Evolutionary conservation across 2,113 vertebrate species (phyloP).

Genomic region (Octodon degus): DNA sequence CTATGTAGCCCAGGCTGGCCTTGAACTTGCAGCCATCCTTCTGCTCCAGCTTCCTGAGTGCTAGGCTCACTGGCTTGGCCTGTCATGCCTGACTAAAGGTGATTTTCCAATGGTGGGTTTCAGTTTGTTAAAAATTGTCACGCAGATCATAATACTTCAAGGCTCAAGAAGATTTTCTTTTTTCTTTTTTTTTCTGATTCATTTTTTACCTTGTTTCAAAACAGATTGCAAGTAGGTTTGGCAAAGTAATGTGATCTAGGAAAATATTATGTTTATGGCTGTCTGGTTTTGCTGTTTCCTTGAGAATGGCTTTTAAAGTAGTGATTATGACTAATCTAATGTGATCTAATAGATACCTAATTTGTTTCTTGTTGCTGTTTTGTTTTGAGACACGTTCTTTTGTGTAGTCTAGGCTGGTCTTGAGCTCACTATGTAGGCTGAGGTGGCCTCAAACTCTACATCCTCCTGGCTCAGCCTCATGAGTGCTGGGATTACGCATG

Average conservation of each 20-base stretch:
- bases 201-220: slow-evolving; percentile 41
- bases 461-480: neutral
- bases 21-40: neutral
- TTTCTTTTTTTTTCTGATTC: slow-evolving; percentile 19
- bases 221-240: slow-evolving; percentile 29
- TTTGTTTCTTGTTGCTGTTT: neutral
- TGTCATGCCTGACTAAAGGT: neutral
- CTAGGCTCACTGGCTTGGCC: neutral
- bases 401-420: neutral
- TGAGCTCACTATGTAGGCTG: neutral
- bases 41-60: neutral
- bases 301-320: slow-evolving; percentile 33
- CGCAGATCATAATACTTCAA: slow-evolving; percentile 46
- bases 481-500: neutral
- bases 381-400: neutral
- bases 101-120: slow-evolving; percentile 6
- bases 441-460: neutral
- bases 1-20: neutral
- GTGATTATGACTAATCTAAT: neutral
- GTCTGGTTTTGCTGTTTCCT: slow-evolving; percentile 13
- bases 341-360: neutral
- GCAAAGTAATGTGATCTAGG: slow-evolving; percentile 24
- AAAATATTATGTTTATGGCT: slow-evolving; percentile 27
- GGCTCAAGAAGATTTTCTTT: slow-evolving; percentile 20
- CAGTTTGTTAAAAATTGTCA: slow-evolving; percentile 1